Evolutionary conservation across 2,113 vertebrate species (phyloP).

Genomic region (Daboia siamensis): DNA sequence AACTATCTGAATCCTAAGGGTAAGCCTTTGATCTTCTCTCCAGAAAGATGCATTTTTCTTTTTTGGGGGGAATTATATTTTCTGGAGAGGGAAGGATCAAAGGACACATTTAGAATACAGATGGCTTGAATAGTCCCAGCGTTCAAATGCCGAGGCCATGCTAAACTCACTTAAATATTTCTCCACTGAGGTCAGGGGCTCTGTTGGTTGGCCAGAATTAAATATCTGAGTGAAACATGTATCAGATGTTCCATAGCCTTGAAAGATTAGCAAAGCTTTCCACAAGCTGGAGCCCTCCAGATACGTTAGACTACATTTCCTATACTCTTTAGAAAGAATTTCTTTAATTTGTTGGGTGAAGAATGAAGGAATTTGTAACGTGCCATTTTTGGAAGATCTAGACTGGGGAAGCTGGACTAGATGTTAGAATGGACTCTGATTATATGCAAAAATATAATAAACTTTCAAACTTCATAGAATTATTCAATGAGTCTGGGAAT

Average conservation of each 20-base stretch:
- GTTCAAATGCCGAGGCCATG: background rate
- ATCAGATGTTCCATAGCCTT: background rate
- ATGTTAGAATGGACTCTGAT: background rate
- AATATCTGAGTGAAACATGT: background rate
- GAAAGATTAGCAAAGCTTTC: background rate
- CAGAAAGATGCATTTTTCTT: background rate
- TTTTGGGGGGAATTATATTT: background rate
- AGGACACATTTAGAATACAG: background rate
- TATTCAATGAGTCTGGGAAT: too few relatives aligned
- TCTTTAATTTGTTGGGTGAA: background rate
- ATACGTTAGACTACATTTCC: background rate
- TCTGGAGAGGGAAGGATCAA: background rate
- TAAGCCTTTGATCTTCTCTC: background rate
- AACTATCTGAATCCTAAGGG: background rate
- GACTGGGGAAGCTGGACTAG: background rate
- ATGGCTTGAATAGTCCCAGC: background rate
- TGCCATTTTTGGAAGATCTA: background rate
- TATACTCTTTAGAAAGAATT: background rate
- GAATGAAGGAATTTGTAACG: background rate
- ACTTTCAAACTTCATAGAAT: background rate
- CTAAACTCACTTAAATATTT: slow-evolving; percentile 10
- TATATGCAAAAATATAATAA: background rate
- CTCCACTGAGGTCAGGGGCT: background rate
- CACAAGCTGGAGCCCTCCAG: background rate
- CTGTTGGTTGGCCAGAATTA: background rate